Conservation (phyloP, 2,888 invertebrate genomes). For the Crossocerus cetratus region DNA sequence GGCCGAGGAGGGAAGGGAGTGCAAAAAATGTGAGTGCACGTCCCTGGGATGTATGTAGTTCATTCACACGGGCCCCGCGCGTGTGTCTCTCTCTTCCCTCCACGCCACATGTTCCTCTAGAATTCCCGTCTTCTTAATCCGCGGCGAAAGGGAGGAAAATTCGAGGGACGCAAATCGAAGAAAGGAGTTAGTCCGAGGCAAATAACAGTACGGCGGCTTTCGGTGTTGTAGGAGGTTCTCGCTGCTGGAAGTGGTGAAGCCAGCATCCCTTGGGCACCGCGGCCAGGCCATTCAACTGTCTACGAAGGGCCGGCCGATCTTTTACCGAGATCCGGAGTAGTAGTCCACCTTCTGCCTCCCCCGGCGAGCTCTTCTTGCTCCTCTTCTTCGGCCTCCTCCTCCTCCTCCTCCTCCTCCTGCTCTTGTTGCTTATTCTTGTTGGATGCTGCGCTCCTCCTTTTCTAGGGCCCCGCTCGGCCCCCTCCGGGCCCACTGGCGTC, state of each 20-base stretch:
- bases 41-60: constrained; percentile 67
- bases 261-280: constrained; percentile 63
- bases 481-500: constrained; percentile 60
- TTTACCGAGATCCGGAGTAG: constrained; percentile 63
- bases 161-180: too few relatives aligned
- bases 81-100: constrained; percentile 52
- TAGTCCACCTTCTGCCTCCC: constrained; percentile 55
- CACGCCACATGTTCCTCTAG: constrained; percentile 22
- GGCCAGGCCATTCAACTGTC: constrained; percentile 73
- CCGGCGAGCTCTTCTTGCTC: constrained; percentile 53
- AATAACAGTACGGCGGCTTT: too few relatives aligned
- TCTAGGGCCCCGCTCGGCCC: constrained; percentile 59
- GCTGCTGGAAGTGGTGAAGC: constrained; percentile 63
- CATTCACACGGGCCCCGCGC: constrained; percentile 68
- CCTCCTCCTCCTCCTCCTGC: constrained; percentile 41
- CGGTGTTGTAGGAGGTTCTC: too few relatives aligned
- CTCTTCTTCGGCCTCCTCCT: constrained; percentile 51
- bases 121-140: too few relatives aligned
- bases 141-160: too few relatives aligned
- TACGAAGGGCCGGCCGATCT: constrained; percentile 66
- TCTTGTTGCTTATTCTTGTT: constrained; percentile 51
- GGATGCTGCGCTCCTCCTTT: constrained; percentile 54
- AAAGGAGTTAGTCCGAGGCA: too few relatives aligned
- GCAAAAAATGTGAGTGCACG: constrained; percentile 19
- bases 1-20: not conserved